Base-by-base conservation (phyloP, 2,888 invertebrate genomes). In the Mylabris sibirica region DNA sequence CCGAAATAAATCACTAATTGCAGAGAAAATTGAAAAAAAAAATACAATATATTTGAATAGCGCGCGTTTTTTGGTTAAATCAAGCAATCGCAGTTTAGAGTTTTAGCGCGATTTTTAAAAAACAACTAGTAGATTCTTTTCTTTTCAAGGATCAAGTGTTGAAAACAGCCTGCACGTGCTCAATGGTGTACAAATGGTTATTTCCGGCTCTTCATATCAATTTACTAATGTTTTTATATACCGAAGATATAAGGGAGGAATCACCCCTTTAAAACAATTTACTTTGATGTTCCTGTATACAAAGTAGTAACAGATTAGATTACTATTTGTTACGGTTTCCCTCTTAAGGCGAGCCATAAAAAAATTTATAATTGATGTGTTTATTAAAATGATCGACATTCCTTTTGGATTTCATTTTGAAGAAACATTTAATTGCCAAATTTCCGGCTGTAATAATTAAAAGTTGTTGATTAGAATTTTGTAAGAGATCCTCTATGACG, bases 171-270 rank as follows among this genome's bases (percentile, higher is more conserved):
- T 78, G 77, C 80, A 79, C 79, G 80, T 79, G 78, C 78, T 76
- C 70, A 60, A 49, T 68, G 5, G 30, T 64, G 67, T 70, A 76
- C 77, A 79, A 80, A 79, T 76, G 77, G 74, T 76, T 79, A 76
- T 77, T 78, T 80, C 80, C 80, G 79, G 79, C 71, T 70, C 71
- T 67, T 20, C 49, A 69, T 72, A 76, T 80, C 75, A 69, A 65
- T 70, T 78, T 78, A 72, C 77, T 60, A 63, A 59, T 65, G 49
- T 35, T 26, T 60, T 35, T 60, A 3, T 59, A 30, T 9, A 60
- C 12, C 9, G 8, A 20, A 59, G 4, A 17, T 49, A 49, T 9
- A 22, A 49, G 20, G 8, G 20, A 20, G 20, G 49, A 49, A 49
- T 8, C 49, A 59, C 59, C 66, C 59, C 34, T 60, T 60, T 62